Evolutionary conservation across 2,797 vertebrate species (phyloP).

Genomic region (Mus spretus): DNA sequence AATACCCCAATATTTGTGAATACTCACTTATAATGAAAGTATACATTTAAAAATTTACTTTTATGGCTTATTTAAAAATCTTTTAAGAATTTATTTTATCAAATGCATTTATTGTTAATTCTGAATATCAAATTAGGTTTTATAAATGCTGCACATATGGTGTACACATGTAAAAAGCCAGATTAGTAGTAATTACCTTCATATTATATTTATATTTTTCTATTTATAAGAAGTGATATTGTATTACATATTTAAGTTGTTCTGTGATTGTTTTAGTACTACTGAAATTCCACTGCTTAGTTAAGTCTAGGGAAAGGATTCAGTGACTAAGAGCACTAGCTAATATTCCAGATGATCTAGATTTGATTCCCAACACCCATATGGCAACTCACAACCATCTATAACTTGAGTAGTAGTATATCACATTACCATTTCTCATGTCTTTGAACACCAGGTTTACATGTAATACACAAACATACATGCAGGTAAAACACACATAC

Average conservation of each 20-base stretch:
- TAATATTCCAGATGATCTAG: background rate
- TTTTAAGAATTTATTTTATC: background rate
- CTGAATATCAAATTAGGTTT: background rate
- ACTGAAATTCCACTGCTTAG: background rate
- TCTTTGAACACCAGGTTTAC: background rate
- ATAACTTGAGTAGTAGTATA: background rate
- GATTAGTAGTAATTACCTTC: background rate
- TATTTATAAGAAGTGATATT: background rate
- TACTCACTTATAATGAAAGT: background rate
- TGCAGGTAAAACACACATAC: background rate
- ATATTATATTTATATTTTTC: background rate
- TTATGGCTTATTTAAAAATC: background rate
- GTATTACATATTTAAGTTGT: background rate
- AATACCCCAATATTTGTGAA: background rate
- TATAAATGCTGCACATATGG: background rate
- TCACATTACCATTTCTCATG: too few species aligned
- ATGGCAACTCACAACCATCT: background rate
- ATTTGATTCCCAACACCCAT: background rate
- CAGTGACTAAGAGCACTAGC: background rate
- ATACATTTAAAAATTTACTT: background rate
- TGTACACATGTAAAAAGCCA: background rate
- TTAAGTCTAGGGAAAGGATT: background rate
- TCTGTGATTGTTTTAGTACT: background rate
- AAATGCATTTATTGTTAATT: constrained; percentile 26
- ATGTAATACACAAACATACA: background rate